Evolutionary conservation across 2,888 invertebrate species (phyloP).

Genomic region (Syritta pipiens): DNA sequence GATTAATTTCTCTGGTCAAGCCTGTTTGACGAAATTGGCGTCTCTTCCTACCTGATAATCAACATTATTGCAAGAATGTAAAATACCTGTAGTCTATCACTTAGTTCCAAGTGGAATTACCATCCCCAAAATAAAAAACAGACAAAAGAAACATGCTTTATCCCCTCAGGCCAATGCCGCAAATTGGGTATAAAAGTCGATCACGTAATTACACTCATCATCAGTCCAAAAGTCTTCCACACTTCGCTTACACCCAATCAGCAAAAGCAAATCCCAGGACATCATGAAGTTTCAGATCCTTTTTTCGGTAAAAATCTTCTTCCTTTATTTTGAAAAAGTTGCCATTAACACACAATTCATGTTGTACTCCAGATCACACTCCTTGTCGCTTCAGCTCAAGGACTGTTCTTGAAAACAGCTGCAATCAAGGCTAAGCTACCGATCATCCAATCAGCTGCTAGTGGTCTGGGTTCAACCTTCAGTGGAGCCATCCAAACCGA

Average conservation of each 20-base stretch:
- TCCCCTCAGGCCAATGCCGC: no score
- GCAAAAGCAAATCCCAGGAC: background rate
- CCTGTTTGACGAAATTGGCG: no score
- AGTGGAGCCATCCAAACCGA: no score
- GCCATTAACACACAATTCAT: background rate
- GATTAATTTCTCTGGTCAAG: no score
- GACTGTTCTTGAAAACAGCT: conserved; percentile 6
- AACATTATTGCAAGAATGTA: no score
- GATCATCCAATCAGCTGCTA: background rate
- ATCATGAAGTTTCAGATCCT: conserved; percentile 12
- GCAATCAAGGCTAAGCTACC: conserved; percentile 3
- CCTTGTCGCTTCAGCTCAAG: conserved; percentile 11
- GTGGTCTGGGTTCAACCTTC: background rate
- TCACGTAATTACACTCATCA: background rate
- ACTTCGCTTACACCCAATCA: conserved; percentile 7
- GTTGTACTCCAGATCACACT: background rate
- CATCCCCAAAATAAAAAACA: no score
- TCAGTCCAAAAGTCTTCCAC: conserved; percentile 27
- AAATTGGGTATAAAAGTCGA: no score
- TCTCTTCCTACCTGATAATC: no score
- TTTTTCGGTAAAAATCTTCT: background rate
- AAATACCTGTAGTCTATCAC: no score
- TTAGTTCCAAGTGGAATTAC: no score
- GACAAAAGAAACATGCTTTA: no score
- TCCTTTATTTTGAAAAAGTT: background rate